Evolutionary conservation across 2,797 vertebrate species (phyloP), one percentile per base, ranked within the genome.

Genomic region (Mus caroli): DNA sequence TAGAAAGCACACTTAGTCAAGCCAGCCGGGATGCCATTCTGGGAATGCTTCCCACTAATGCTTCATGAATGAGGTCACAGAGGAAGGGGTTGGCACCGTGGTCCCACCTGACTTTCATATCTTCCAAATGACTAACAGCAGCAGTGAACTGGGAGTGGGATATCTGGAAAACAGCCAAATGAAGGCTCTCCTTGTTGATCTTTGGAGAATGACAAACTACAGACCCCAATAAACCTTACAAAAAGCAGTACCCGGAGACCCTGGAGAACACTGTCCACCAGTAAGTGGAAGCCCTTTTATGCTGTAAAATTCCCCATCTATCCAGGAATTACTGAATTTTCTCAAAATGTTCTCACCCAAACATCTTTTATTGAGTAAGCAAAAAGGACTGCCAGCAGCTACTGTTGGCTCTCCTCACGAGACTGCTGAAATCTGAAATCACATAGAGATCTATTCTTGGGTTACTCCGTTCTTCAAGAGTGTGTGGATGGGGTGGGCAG

Each of bases 181-280:
- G 10, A 34, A 78, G 28, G 19, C 26, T 82, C 7, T 43, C 69
- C 28, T 0, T 19, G 1, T 12, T 31, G 46, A 54, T 34, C 34
- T 11, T 11, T 43, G 19, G 60, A 46, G 43, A 43, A 46, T 14
- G 7, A 58, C 5, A 34, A 88, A 62, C 15, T 11, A 11, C 5
- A 78, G 71, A 52, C 26, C 37, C 28, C 19, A 58, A 4, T 0
- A n/a, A 28, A 15, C 40, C 58, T 90, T n/a, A 22, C 40, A 71
- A 58, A 52, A 15, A 20, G 56, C 0, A 0, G 26, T 3, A 15
- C 1, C 7, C 40, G 13, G 4, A 12, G 3, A 19, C 50, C 43
- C 34, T 2, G 0, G 2, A 26, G 88, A 54, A 50, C 22, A 14
- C 31, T 11, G 14, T 2, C 31, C 1, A 1, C 40, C 0, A 0